These are phyloP conservation scores for Pseudomyrmex concolor DNA, from an alignment of 1,140 invertebrate genomes.

Conservation along the genomic window DNA sequence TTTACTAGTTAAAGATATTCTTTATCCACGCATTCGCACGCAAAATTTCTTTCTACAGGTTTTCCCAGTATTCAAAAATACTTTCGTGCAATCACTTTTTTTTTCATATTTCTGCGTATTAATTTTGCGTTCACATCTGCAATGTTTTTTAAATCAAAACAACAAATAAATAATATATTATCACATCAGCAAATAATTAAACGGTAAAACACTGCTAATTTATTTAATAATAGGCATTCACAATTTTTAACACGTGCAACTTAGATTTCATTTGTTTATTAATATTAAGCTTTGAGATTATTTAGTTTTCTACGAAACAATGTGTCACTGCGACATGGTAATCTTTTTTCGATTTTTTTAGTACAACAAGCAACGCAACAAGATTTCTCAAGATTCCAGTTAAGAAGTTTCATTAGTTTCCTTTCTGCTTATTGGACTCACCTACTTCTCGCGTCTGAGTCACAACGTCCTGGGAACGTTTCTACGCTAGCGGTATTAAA, in stretches of 20 bases:
- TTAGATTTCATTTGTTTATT: neutral
- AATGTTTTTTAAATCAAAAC: too few relatives aligned
- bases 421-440: slow-evolving; percentile 30
- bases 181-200: too few relatives aligned
- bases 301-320: slow-evolving; percentile 41
- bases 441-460: slow-evolving; percentile 45
- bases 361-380: slow-evolving; percentile 42
- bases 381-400: slow-evolving; percentile 13
- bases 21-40: neutral
- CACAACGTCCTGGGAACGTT: slow-evolving; percentile 50
- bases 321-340: slow-evolving; percentile 29
- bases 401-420: slow-evolving; percentile 42
- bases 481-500: slow-evolving; percentile 45
- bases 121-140: too few relatives aligned
- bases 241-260: too few relatives aligned
- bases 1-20: neutral
- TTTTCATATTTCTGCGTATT: too few relatives aligned
- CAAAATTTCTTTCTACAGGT: neutral
- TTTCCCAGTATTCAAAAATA: neutral
- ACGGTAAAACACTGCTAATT: neutral
- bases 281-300: slow-evolving; percentile 1
- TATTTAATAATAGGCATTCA: too few relatives aligned
- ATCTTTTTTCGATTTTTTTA: slow-evolving; percentile 38
- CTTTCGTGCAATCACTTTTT: too few relatives aligned
- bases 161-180: too few relatives aligned